phyloP scores from a whole-genome alignment of 2,113 vertebrate genomes.

The Chunga burmeisteri region DNA sequence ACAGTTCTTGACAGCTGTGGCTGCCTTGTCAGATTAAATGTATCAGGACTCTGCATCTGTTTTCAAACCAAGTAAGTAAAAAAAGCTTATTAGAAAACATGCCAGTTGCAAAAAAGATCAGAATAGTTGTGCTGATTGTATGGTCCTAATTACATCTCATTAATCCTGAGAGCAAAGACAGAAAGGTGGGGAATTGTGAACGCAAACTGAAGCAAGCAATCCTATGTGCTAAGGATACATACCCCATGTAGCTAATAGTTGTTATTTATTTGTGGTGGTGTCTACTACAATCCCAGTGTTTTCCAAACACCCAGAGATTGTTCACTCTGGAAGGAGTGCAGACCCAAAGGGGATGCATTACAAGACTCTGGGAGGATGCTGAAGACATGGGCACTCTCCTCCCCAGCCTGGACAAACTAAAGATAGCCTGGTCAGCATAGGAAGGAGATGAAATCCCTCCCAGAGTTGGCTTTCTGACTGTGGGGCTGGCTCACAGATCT shows the following conservation, averaged over 20 bases:
- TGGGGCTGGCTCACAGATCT: background rate
- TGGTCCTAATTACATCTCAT: background rate
- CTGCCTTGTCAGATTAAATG: conserved; percentile 70
- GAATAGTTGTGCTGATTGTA: background rate
- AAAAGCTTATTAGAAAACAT: conserved; percentile 2
- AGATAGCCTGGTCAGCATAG: background rate
- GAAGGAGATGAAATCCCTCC: background rate
- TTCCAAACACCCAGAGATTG: background rate
- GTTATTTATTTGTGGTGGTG: background rate
- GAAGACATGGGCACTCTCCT: background rate
- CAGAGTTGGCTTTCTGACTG: background rate
- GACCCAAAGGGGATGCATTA: background rate
- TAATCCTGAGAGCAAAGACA: background rate
- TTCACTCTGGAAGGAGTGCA: background rate
- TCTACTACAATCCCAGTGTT: background rate
- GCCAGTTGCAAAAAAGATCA: background rate
- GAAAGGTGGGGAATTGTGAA: background rate
- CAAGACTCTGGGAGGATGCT: background rate
- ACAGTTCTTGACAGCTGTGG: conserved; percentile 62
- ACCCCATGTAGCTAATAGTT: background rate
- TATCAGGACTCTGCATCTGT: conserved; percentile 16
- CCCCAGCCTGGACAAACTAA: background rate
- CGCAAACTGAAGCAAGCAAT: background rate
- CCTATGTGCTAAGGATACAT: background rate
- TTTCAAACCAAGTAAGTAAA: conserved; percentile 24